These are phyloP conservation scores for Dreissena polymorpha DNA, from an alignment of 1,140 invertebrate species.

Conservation along the genomic window DNA sequence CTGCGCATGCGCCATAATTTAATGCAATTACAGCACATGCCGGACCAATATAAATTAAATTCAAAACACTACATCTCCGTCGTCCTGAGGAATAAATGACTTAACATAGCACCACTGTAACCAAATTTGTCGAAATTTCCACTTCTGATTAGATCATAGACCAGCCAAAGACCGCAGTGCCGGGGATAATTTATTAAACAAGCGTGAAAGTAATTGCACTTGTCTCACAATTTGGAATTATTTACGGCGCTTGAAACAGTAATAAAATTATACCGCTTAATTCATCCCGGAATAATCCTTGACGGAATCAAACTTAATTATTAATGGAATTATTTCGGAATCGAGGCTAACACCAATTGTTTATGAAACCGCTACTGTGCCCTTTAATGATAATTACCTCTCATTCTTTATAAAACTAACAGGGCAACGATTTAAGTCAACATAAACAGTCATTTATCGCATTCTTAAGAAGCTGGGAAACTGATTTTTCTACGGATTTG, in stretches of 20 bases:
- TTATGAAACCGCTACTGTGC: constrained; percentile 45
- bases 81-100: constrained; percentile 67
- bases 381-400: constrained; percentile 40
- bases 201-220: constrained; percentile 73
- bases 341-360: constrained; percentile 34
- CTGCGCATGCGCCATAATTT: constrained; percentile 49
- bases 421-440: constrained; percentile 44
- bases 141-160: constrained; percentile 68
- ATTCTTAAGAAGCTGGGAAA: constrained; percentile 28
- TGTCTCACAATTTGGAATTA: constrained; percentile 70
- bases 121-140: constrained; percentile 74
- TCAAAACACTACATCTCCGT: constrained; percentile 69
- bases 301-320: constrained; percentile 70
- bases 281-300: constrained; percentile 69
- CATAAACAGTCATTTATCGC: constrained; percentile 54
- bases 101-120: constrained; percentile 68
- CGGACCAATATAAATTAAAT: constrained; percentile 70
- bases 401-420: constrained; percentile 49
- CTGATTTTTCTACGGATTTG: constrained; percentile 39
- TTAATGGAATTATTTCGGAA: constrained; percentile 57
- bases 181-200: constrained; percentile 71
- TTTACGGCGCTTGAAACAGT: constrained; percentile 66
- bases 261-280: constrained; percentile 68
- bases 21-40: constrained; percentile 45
- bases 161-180: constrained; percentile 68